These are phyloP conservation scores for Stenchaetothrips biformis DNA, from an alignment of 2,888 invertebrate genomes.

Conservation along the genomic window DNA sequence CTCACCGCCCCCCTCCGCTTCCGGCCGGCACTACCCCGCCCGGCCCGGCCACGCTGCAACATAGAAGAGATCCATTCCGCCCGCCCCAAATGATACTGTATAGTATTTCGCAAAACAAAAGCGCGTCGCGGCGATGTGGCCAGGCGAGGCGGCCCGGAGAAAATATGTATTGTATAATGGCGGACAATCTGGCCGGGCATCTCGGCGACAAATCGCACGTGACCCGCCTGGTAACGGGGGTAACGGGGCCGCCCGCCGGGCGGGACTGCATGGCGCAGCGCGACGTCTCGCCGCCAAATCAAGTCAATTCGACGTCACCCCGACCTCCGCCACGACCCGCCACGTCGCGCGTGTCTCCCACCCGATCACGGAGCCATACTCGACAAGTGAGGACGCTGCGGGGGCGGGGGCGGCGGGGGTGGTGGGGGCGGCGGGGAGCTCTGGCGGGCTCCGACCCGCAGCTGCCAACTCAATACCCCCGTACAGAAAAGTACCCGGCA, in stretches of 20 bases:
- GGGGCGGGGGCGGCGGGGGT: too few relatives aligned
- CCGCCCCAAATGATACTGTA: slow-evolving; percentile 18
- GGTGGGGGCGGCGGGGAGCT: too few relatives aligned
- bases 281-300: background rate
- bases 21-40: too few relatives aligned
- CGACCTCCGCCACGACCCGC: background rate
- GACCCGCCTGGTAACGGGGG: background rate
- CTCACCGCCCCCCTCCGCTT: background rate
- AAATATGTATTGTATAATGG: slow-evolving; percentile 24
- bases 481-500: too few relatives aligned
- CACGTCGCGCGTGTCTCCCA: background rate
- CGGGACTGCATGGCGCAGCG: too few relatives aligned
- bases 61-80: slow-evolving; percentile 18
- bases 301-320: background rate
- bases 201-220: slow-evolving; percentile 19
- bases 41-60: background rate
- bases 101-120: slow-evolving; percentile 18
- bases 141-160: background rate
- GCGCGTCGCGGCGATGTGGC: background rate
- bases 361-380: background rate
- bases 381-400: too few relatives aligned
- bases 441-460: too few relatives aligned
- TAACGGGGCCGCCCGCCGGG: background rate
- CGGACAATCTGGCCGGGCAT: slow-evolving; percentile 14
- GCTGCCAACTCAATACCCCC: too few relatives aligned